These are phyloP conservation scores for Ictidomys tridecemlineatus DNA, from an alignment of 2,113 vertebrate species.

Conservation along the genomic window DNA sequence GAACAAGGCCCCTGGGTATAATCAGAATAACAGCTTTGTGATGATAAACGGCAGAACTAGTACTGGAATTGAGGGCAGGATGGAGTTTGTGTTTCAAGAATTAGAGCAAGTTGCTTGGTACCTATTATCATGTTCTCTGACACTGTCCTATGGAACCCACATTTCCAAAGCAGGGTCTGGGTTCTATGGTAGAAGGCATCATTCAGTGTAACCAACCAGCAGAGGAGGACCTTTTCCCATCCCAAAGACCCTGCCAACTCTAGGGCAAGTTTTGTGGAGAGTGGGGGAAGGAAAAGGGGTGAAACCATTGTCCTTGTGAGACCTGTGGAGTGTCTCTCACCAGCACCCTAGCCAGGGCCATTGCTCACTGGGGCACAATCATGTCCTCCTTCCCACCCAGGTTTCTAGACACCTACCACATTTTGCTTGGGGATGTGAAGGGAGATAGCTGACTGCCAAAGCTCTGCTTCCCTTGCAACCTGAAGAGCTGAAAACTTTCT, in stretches of 20 bases:
- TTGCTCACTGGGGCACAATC: background rate
- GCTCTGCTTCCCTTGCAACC: background rate
- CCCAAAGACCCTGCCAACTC: background rate
- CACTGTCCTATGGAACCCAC: background rate
- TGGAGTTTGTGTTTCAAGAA: background rate
- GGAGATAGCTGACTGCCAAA: background rate
- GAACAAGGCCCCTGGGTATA: background rate
- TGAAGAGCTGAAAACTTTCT: background rate
- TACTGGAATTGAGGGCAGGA: background rate
- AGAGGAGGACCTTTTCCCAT: background rate
- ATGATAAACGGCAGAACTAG: background rate
- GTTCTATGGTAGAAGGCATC: background rate
- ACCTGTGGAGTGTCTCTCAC: background rate
- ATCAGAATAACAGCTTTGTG: background rate
- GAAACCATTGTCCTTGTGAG: background rate
- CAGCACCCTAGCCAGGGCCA: background rate
- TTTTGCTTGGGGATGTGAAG: background rate
- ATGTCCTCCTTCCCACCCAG: background rate
- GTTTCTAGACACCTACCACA: background rate
- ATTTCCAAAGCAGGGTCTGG: background rate
- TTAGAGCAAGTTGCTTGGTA: background rate
- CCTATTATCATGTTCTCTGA: background rate
- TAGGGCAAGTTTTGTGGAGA: background rate
- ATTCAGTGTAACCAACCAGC: background rate
- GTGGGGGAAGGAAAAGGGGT: background rate